A percentile compares a stretch with the other conserved stretches of the same genome.
Conservation (phyloP, 2,888 invertebrate species). For the Drosophila koepferae region DNA sequence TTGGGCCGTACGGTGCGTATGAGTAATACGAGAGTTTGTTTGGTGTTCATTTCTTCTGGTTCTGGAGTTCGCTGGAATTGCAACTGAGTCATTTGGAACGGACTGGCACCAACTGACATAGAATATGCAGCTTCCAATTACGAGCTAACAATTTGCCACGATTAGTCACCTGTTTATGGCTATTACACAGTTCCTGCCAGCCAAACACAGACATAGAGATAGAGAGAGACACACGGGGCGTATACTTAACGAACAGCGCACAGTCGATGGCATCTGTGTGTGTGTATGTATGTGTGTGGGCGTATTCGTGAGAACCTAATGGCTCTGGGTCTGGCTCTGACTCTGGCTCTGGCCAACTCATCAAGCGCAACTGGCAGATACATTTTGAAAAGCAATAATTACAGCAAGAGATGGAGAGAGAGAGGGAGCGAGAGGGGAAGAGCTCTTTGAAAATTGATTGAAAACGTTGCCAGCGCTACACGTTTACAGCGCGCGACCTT, state of each 20-base stretch:
- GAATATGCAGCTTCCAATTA: slow-evolving; percentile 76
- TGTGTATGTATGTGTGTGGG: slow-evolving; percentile 28
- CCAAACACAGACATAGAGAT: not conserved
- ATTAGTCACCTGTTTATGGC: slow-evolving; percentile 62
- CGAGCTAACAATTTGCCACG: slow-evolving; percentile 39
- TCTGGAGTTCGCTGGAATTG: slow-evolving; percentile 46
- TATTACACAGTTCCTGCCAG: slow-evolving; percentile 19
- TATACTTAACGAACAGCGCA: slow-evolving; percentile 29
- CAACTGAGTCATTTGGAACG: slow-evolving; percentile 57
- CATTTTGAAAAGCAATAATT: slow-evolving; percentile 34
- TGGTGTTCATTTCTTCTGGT: slow-evolving; percentile 57
- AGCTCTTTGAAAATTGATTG: slow-evolving; percentile 35
- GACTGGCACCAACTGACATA: slow-evolving; percentile 36
- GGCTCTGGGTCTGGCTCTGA: slow-evolving; percentile 1
- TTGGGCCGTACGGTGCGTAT: slow-evolving; percentile 59
- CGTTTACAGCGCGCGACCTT: slow-evolving; percentile 71
- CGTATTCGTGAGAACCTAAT: slow-evolving; percentile 60
- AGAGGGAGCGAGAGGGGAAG: not conserved
- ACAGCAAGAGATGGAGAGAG: not conserved
- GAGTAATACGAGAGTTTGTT: slow-evolving; percentile 61
- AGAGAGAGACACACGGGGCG: slow-evolving; percentile 22
- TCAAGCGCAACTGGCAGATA: slow-evolving; percentile 36
- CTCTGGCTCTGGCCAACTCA: slow-evolving; percentile 20
- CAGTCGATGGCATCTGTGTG: not conserved
- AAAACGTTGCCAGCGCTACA: slow-evolving; percentile 57